Base-by-base conservation (phyloP, 2,888 invertebrate genomes). In the Parnassius smintheus region DNA sequence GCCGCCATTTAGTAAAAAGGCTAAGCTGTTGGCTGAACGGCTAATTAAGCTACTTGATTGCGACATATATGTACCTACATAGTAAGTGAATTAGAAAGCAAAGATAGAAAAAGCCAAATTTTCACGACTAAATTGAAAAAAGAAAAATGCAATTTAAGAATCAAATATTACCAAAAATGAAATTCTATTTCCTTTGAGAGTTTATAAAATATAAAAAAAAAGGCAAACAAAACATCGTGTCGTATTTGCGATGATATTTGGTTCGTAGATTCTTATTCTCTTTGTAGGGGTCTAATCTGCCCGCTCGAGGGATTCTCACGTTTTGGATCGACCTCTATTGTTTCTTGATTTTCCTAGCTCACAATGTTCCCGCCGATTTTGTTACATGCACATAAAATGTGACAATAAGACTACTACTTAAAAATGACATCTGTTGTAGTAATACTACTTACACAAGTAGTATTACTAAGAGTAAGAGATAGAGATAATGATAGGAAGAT, bases 181-280 rank as follows among this genome's bases (percentile, higher is more conserved):
- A 56, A 63, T 75, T 70, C 73, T 66, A 65, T 72, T 73, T 52
- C 44, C 72, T 71, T 65, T 70, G 66, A 68, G 77, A 75, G 78
- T 75, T 74, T 73, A 73, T 77, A 78, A 83, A 85, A 86, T 85
- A 85, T 66, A 74, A 88, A 85, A 90, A 90, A 91, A 0, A 83
- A 82, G 70, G 82, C 82, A 91, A 91, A 91, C 86, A 91, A 80
- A 72, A 71, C 73, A 70, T 77, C 75, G 74, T 72, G 76, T 74
- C 72, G 80, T 91, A 89, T 91, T 91, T 90, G 86, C 84, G 65
- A 69, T 81, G 81, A 82, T 84, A 86, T 86, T 86, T 77, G 78
- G 81, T 75, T 71, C 77, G 78, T 72, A 77, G 76, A 80, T 82
- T 85, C 87, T 88, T 85, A 79, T 81, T 85, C 85, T 85, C 88